Evolutionary conservation across 2,797 vertebrate genomes (phyloP).

Genomic region (Calcarius lapponicus): DNA sequence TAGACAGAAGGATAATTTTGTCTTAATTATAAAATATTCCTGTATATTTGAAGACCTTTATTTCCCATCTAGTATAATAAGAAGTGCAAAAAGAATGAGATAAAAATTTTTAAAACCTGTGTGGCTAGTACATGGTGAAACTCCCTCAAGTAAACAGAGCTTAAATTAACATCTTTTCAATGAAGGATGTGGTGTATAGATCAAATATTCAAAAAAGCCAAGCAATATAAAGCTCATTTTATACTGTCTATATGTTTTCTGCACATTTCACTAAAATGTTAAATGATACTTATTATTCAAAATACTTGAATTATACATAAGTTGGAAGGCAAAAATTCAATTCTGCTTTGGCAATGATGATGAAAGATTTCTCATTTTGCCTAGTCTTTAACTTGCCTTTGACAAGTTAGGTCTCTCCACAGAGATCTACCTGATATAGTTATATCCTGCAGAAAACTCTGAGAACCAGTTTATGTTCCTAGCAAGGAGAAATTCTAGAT

Average conservation of each 20-base stretch:
- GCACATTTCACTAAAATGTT: neutral
- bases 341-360: neutral
- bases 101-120: neutral
- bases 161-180: neutral
- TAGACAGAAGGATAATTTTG: neutral
- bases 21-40: neutral
- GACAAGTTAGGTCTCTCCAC: neutral
- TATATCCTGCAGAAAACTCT: neutral
- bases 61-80: neutral
- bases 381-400: neutral
- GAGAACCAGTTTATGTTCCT: neutral
- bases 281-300: neutral
- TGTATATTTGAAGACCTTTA: neutral
- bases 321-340: neutral
- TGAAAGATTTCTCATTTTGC: conserved; percentile 14
- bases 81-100: neutral
- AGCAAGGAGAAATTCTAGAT: neutral
- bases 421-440: neutral
- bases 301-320: neutral
- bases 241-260: neutral
- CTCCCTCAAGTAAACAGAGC: neutral
- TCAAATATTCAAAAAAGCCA: neutral
- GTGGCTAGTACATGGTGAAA: neutral
- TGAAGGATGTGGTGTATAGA: neutral
- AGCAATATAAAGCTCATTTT: neutral